Percentiles rank a stretch among this genome's conserved stretches.
Evolutionary conservation across 1,140 invertebrate species (phyloP).

Genomic region (Zaprionus kolodkinae): DNA sequence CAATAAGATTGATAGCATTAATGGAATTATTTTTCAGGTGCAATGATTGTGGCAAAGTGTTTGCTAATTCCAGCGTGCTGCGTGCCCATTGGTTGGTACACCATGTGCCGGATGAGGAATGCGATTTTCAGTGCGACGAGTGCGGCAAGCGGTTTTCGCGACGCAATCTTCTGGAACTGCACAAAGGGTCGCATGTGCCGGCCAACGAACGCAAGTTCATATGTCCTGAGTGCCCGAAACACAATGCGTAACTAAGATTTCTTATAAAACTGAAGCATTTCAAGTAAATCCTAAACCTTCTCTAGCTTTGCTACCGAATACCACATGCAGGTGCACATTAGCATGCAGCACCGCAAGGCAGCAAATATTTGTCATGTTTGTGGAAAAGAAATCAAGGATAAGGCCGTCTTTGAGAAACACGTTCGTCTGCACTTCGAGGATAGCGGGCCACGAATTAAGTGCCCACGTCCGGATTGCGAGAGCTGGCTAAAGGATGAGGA

Average conservation of each 20-base stretch:
- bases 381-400: conserved; percentile 77
- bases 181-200: conserved; percentile 77
- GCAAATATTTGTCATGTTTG: conserved; percentile 79
- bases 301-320: conserved; percentile 75
- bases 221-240: conserved; percentile 71
- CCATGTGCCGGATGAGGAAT: conserved; percentile 75
- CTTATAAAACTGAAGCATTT: too few relatives aligned
- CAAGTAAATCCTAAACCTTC: background rate
- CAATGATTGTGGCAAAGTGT: conserved; percentile 75
- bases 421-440: conserved; percentile 79
- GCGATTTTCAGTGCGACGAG: conserved; percentile 73
- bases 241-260: conserved; percentile 60
- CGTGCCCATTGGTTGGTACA: conserved; percentile 70
- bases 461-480: conserved; percentile 73
- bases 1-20: background rate
- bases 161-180: conserved; percentile 69
- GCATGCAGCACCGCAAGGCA: conserved; percentile 71
- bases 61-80: conserved; percentile 71
- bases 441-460: conserved; percentile 76
- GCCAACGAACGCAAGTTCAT: conserved; percentile 68
- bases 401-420: conserved; percentile 79
- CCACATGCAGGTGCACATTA: conserved; percentile 75
- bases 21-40: conserved; percentile 45
- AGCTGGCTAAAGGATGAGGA: conserved; percentile 81
- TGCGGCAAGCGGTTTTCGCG: conserved; percentile 77